Conservation (phyloP, 1,140 invertebrate genomes). For the Heliothis virescens region DNA sequence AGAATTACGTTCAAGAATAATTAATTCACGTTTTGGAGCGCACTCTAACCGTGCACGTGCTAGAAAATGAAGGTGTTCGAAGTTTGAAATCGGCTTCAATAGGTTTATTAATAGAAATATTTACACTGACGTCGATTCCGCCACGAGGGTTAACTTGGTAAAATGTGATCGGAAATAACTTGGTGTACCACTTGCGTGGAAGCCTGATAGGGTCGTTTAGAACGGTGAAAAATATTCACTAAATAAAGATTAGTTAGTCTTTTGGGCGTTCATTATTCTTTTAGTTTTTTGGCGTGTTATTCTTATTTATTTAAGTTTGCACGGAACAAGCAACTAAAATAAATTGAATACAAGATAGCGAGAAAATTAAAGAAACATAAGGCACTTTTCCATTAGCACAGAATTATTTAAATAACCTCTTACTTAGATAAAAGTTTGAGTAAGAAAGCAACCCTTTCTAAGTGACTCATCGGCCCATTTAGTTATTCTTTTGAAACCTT, state of each 20-base stretch:
- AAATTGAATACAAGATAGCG: not conserved
- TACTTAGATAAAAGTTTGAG: not conserved
- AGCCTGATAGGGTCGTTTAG: no score
- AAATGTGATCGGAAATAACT: no score
- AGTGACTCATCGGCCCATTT: not conserved
- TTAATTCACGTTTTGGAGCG: conserved; percentile 35
- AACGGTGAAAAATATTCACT: no score
- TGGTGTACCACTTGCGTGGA: no score
- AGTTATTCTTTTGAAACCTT: not conserved
- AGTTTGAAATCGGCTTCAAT: conserved; percentile 28
- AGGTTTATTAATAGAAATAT: not conserved
- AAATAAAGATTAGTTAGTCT: no score
- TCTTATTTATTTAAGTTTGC: not conserved
- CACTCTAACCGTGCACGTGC: conserved; percentile 9
- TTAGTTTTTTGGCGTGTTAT: no score
- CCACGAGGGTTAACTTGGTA: no score
- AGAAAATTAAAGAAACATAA: not conserved
- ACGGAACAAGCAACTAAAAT: not conserved
- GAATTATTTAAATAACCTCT: not conserved
- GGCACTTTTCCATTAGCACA: not conserved
- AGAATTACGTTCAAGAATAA: conserved; percentile 53
- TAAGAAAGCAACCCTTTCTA: conserved; percentile 12
- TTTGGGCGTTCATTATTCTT: no score
- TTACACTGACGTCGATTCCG: not conserved
- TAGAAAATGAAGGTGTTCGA: not conserved